Conservation (phyloP, 2,113 vertebrate genomes). For the Anoura caudifer region DNA sequence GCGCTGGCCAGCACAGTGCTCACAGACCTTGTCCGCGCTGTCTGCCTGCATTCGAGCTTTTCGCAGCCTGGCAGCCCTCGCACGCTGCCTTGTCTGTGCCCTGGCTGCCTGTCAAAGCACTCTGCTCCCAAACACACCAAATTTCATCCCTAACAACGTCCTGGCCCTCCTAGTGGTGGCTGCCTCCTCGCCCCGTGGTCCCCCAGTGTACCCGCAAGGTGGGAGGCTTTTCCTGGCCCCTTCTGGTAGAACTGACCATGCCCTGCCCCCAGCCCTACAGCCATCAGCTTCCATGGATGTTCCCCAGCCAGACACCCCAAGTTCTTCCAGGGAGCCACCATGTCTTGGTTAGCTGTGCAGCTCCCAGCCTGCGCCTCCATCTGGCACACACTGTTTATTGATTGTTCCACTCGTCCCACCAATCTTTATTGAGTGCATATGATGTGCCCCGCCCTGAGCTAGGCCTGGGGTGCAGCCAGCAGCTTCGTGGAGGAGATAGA, state of each 20-base stretch:
- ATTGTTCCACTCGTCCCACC: not conserved
- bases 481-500: not conserved
- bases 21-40: not conserved
- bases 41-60: not conserved
- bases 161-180: not conserved
- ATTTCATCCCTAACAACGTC: not conserved
- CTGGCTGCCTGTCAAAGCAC: not conserved
- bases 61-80: not conserved
- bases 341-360: not conserved
- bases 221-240: not conserved
- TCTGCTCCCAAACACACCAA: not conserved
- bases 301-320: not conserved
- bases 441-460: not conserved
- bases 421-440: not conserved
- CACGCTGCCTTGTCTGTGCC: not conserved
- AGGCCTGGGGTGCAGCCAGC: not conserved
- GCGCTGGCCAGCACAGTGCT: fast-evolving
- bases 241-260: not conserved
- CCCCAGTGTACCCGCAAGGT: not conserved
- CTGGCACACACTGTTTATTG: not conserved
- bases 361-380: not conserved
- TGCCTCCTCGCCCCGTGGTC: not conserved
- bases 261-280: not conserved
- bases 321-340: not conserved
- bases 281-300: not conserved